Percentiles rank a stretch among this genome's conserved stretches.
These are phyloP conservation scores for Sus cebifrons DNA, from an alignment of 2,797 vertebrate genomes.

Conservation along the genomic window DNA sequence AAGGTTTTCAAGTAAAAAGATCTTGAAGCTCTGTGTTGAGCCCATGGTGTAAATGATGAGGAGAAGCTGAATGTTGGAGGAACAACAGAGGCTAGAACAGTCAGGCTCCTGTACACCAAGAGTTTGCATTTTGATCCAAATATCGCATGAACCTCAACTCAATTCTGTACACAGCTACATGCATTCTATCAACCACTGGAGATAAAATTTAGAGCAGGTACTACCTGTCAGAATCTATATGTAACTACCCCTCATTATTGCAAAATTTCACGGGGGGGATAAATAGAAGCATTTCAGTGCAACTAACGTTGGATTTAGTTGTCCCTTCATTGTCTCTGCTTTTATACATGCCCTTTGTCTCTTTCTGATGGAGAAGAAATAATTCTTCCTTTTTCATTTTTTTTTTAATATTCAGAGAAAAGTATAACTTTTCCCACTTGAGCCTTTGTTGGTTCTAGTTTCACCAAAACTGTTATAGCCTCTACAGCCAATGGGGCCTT, in stretches of 20 bases:
- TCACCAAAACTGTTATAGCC: neutral
- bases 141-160: neutral
- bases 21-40: neutral
- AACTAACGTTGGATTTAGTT: neutral
- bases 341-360: neutral
- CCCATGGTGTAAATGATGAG: fast-evolving
- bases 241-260: neutral
- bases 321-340: neutral
- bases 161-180: neutral
- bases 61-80: neutral
- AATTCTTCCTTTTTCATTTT: neutral
- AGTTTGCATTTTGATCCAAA: neutral
- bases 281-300: neutral
- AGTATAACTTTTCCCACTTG: neutral
- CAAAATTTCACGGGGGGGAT: neutral
- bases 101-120: fast-evolving
- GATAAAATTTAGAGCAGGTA: neutral
- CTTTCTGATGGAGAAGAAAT: neutral
- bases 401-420: neutral
- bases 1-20: neutral
- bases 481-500: neutral
- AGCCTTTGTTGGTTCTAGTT: neutral
- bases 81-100: neutral
- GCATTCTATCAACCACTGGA: neutral
- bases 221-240: neutral